Percentiles rank a stretch among this genome's conserved stretches.
phyloP scores from a whole-genome alignment of 1,140 invertebrate species.

The Aphelenchoides besseyi region DNA sequence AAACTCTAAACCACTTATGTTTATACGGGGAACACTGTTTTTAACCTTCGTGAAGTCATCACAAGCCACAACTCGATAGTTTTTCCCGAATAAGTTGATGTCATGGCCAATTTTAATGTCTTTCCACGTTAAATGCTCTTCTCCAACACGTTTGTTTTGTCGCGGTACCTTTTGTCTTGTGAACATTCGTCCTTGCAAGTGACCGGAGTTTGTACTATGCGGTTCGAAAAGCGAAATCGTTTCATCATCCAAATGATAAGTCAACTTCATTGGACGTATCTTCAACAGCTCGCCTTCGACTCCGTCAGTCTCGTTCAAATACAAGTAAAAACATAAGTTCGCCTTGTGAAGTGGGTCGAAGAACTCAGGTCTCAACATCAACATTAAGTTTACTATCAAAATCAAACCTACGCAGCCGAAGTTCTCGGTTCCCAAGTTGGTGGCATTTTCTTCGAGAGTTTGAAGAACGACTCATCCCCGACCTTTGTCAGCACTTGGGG shows the following conservation, averaged over 20 bases:
- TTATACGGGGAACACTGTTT: not conserved
- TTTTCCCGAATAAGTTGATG: conserved; percentile 29
- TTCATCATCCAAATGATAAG: conserved; percentile 40
- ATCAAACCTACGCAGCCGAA: not conserved
- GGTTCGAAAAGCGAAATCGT: conserved; percentile 38
- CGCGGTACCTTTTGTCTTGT: conserved; percentile 35
- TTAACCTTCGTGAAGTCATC: conserved; percentile 37
- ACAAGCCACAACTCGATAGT: conserved; percentile 38
- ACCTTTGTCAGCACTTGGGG: conserved; percentile 26
- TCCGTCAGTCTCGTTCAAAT: conserved; percentile 38
- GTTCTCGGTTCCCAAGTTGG: conserved; percentile 10
- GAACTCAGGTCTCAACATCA: conserved; percentile 35
- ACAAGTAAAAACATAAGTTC: conserved; percentile 30
- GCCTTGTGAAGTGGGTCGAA: conserved; percentile 40
- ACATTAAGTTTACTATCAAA: conserved; percentile 11
- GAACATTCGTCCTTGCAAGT: conserved; percentile 37
- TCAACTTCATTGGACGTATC: conserved; percentile 41
- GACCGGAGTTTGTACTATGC: conserved; percentile 33
- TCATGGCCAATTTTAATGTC: conserved; percentile 39
- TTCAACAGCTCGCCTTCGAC: conserved; percentile 37
- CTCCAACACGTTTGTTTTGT: conserved; percentile 21
- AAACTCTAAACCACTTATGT: conserved; percentile 31
- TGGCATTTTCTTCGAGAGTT: conserved; percentile 19
- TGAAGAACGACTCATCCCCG: conserved; percentile 17
- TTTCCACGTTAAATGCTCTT: conserved; percentile 33